Conservation (phyloP, 2,113 vertebrate genomes). For the Pyrgilauda ruficollis region DNA sequence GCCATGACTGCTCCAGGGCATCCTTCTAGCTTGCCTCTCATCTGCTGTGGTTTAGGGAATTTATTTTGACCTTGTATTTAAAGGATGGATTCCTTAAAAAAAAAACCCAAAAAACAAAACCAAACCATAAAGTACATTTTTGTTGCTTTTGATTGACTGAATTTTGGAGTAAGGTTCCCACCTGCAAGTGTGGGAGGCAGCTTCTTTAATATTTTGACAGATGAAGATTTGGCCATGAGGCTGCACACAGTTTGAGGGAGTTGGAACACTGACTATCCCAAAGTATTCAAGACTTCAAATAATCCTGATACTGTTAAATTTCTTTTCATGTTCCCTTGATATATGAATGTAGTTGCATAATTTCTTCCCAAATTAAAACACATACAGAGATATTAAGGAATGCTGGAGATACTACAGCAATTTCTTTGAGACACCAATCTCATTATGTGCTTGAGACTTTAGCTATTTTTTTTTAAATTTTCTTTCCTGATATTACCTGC, state of each 20-base stretch:
- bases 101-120: not conserved
- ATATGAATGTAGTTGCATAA: not conserved
- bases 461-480: not conserved
- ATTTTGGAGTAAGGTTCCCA: not conserved
- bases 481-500: not conserved
- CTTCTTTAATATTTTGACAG: not conserved
- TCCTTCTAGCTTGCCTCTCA: not conserved
- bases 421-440: not conserved
- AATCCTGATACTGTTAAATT: not conserved
- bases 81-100: not conserved
- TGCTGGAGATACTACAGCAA: not conserved
- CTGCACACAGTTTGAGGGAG: not conserved
- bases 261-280: not conserved
- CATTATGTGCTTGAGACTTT: not conserved
- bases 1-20: not conserved
- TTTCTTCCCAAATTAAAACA: not conserved
- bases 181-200: not conserved
- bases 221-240: not conserved
- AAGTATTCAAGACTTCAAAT: not conserved
- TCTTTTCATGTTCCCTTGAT: not conserved
- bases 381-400: not conserved
- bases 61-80: not conserved
- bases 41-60: not conserved
- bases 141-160: not conserved
- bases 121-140: not conserved